phyloP scores from a whole-genome alignment of 2,113 vertebrate genomes.

The Calidris pygmaea region DNA sequence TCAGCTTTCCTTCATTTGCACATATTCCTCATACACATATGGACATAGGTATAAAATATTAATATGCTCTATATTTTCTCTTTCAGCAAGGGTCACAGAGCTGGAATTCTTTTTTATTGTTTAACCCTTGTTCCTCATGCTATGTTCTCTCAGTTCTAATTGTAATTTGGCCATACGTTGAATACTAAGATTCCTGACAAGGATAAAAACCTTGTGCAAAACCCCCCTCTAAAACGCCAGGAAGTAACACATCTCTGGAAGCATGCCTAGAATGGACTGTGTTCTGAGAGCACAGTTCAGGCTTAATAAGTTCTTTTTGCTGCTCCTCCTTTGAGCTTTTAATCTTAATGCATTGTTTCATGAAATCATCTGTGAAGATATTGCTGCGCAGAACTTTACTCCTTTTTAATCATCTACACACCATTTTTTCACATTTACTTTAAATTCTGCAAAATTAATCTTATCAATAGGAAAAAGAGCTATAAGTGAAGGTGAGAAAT shows the following conservation, averaged over 20 bases:
- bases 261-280: neutral
- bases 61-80: neutral
- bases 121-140: neutral
- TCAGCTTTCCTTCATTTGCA: neutral
- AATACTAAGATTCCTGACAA: neutral
- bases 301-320: neutral
- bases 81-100: neutral
- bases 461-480: neutral
- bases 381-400: neutral
- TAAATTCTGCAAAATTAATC: neutral
- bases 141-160: neutral
- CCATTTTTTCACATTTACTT: neutral
- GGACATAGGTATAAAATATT: neutral
- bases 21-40: neutral
- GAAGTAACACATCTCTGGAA: neutral
- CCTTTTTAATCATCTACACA: neutral
- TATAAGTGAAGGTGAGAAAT: neutral
- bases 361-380: neutral
- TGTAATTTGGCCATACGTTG: neutral
- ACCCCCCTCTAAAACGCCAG: accelerated
- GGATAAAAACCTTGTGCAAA: neutral
- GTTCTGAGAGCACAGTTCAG: neutral
- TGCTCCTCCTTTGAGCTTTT: neutral
- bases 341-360: neutral
- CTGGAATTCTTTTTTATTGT: neutral